These are phyloP conservation scores for Hipparchia sbordonii DNA, from an alignment of 2,888 invertebrate species.

Conservation along the genomic window DNA sequence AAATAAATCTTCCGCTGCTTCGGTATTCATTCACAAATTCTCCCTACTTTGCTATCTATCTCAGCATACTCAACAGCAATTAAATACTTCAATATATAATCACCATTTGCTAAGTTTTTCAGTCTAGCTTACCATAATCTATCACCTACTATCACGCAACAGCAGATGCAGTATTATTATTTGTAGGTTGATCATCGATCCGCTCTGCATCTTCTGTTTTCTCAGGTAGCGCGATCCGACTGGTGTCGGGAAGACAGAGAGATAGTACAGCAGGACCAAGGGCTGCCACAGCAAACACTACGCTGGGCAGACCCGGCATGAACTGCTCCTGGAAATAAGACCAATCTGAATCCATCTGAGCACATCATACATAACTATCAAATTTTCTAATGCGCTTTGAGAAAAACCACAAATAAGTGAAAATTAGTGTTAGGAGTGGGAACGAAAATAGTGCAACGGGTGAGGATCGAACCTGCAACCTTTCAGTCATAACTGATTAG, in stretches of 20 bases:
- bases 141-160: conserved; percentile 13
- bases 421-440: no score
- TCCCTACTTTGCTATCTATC: background rate
- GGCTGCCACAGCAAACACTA: conserved; percentile 65
- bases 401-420: no score
- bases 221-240: conserved; percentile 61
- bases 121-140: background rate
- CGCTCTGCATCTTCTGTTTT: conserved; percentile 62
- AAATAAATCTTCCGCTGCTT: background rate
- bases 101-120: background rate
- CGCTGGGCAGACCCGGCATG: conserved; percentile 65
- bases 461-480: no score
- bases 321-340: conserved; percentile 57
- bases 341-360: no score
- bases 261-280: conserved; percentile 64
- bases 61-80: no score
- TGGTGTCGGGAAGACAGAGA: conserved; percentile 68
- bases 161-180: conserved; percentile 46
- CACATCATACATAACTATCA: no score
- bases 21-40: background rate
- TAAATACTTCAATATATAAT: background rate
- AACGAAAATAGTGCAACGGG: no score
- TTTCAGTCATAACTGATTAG: no score
- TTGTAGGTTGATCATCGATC: conserved; percentile 46
- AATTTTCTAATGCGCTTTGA: no score